phyloP scores from a whole-genome alignment of 1,140 invertebrate species.

The Diachasmimorpha longicaudata region DNA sequence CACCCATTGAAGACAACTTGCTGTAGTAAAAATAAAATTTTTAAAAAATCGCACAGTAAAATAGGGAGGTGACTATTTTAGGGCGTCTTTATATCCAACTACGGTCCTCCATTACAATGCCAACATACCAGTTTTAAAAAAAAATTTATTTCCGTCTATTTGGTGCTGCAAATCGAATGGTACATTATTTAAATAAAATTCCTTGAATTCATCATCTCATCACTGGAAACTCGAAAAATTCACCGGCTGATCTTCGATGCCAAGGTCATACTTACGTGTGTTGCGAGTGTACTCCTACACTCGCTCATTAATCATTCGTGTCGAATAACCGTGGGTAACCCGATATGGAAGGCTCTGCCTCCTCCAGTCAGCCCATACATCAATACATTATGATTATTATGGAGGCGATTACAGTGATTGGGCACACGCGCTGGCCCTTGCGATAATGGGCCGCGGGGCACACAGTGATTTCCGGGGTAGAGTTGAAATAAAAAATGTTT shows the following conservation, averaged over 20 bases:
- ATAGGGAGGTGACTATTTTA: no score
- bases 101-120: no score
- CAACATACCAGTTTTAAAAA: no score
- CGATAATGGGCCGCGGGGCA: conserved; percentile 17
- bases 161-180: no score
- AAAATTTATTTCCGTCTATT: no score
- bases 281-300: conserved; percentile 9
- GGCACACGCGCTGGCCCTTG: conserved; percentile 9
- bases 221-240: background rate
- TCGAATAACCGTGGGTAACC: conserved; percentile 17
- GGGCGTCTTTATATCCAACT: no score
- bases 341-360: background rate
- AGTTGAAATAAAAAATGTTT: background rate
- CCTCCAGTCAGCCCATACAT: background rate
- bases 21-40: no score
- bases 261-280: conserved; percentile 6
- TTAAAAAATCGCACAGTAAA: no score
- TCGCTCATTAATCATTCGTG: conserved; percentile 22
- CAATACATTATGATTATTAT: background rate
- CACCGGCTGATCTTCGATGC: background rate
- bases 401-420: background rate
- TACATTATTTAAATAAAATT: background rate
- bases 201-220: background rate
- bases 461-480: conserved; percentile 17
- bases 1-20: no score